A percentile compares a stretch with the other conserved stretches of the same genome.
Conservation (phyloP, 2,113 vertebrate genomes). For the Ahaetulla prasina region DNA sequence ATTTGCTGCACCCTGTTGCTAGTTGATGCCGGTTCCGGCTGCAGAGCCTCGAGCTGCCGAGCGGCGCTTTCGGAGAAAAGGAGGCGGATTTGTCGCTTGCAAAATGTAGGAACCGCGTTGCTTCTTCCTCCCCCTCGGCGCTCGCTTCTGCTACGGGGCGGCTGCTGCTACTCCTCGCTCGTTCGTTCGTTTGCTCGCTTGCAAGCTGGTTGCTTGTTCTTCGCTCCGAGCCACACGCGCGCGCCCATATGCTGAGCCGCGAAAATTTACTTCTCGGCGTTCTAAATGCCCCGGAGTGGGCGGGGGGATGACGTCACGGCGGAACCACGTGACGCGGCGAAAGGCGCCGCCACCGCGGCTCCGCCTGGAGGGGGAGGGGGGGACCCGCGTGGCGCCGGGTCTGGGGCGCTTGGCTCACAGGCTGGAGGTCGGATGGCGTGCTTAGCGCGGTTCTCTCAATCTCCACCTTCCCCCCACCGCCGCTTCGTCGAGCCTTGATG, state of each 20-base stretch:
- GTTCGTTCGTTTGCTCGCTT: too few relatives aligned
- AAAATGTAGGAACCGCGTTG: background rate
- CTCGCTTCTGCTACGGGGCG: background rate
- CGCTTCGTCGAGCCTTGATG: background rate
- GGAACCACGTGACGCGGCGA: background rate
- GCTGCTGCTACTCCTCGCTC: background rate
- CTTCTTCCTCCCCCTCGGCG: background rate
- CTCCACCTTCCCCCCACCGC: background rate
- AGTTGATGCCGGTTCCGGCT: background rate
- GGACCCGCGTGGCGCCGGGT: background rate
- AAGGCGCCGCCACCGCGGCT: background rate
- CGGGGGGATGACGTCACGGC: background rate
- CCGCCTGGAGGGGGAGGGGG: background rate
- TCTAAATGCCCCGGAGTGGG: background rate
- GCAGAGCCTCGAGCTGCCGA: background rate
- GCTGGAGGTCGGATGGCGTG: background rate
- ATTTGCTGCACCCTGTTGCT: background rate
- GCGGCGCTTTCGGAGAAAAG: background rate
- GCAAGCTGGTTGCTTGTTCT: background rate
- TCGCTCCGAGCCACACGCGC: background rate
- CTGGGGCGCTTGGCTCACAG: background rate
- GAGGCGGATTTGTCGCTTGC: background rate
- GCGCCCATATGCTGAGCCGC: background rate
- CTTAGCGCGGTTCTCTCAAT: background rate
- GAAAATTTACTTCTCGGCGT: background rate